Conservation (phyloP, 2,113 vertebrate species). For the Tiliqua scincoides region DNA sequence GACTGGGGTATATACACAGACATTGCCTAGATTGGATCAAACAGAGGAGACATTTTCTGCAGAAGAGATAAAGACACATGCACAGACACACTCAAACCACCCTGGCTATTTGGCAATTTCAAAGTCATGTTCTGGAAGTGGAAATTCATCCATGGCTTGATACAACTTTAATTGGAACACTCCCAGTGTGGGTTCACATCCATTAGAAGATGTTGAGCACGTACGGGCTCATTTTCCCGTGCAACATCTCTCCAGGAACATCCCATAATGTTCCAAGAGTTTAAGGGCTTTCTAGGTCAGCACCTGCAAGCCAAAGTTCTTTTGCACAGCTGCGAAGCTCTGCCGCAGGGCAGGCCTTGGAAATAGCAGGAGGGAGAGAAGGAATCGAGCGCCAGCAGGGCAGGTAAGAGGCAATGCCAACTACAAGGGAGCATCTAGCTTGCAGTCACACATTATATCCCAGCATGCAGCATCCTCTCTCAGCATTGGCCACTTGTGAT, state of each 20-base stretch:
- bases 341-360: not conserved
- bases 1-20: not conserved
- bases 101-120: constrained; percentile 27
- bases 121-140: constrained; percentile 25
- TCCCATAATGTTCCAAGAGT: not conserved
- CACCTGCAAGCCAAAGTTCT: not conserved
- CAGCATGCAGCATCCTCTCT: not conserved
- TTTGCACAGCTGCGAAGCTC: not conserved
- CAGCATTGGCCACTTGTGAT: not conserved
- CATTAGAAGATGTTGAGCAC: constrained; percentile 24
- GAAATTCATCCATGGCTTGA: constrained; percentile 9
- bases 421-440: not conserved
- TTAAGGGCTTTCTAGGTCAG: constrained; percentile 1
- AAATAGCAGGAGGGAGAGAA: not conserved
- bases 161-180: constrained; percentile 22
- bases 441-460: not conserved
- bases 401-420: not conserved
- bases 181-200: not conserved
- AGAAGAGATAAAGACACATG: too few relatives aligned
- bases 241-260: not conserved
- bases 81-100: not conserved
- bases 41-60: not conserved
- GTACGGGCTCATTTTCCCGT: constrained; percentile 8
- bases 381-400: not conserved
- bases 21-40: not conserved